phyloP scores from a whole-genome alignment of 2,888 invertebrate genomes.

The Ctena decussata region DNA sequence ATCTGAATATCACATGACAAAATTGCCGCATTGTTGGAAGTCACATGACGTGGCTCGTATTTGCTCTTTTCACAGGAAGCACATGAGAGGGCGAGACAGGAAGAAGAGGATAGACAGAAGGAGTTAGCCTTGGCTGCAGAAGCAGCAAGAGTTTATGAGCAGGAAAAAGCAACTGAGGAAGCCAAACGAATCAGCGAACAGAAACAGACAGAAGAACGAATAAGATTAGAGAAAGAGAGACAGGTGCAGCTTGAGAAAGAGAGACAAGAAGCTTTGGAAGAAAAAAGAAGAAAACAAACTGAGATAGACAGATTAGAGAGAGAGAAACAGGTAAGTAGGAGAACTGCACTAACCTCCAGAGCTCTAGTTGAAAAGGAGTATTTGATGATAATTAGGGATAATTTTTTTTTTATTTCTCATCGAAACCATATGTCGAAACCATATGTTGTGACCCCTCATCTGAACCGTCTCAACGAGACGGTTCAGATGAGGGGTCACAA shows the following conservation, averaged over 20 bases:
- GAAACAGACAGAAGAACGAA: constrained; percentile 38
- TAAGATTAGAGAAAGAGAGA: constrained; percentile 32
- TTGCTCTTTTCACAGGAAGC: constrained; percentile 36
- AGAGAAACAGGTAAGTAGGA: constrained; percentile 25
- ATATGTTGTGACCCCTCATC: too few relatives aligned
- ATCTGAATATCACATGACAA: too few relatives aligned
- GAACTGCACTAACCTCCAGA: too few relatives aligned
- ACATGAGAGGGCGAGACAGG: constrained; percentile 59
- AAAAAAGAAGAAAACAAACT: constrained; percentile 56
- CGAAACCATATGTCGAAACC: too few relatives aligned
- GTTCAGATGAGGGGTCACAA: too few relatives aligned
- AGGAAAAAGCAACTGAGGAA: constrained; percentile 59
- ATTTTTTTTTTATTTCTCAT: too few relatives aligned
- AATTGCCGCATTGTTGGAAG: too few relatives aligned
- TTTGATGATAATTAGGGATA: too few relatives aligned
- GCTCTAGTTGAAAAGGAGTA: too few relatives aligned
- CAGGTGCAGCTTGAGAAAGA: constrained; percentile 36
- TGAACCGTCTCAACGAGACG: too few relatives aligned
- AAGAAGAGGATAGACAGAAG: constrained; percentile 58
- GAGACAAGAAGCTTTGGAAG: constrained; percentile 48
- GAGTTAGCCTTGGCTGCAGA: constrained; percentile 55
- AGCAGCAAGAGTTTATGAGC: constrained; percentile 50
- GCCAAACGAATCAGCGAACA: constrained; percentile 35
- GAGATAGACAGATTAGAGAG: constrained; percentile 38
- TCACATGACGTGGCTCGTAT: too few relatives aligned